phyloP scores from a whole-genome alignment of 2,888 invertebrate species.

The Erebia aethiops region DNA sequence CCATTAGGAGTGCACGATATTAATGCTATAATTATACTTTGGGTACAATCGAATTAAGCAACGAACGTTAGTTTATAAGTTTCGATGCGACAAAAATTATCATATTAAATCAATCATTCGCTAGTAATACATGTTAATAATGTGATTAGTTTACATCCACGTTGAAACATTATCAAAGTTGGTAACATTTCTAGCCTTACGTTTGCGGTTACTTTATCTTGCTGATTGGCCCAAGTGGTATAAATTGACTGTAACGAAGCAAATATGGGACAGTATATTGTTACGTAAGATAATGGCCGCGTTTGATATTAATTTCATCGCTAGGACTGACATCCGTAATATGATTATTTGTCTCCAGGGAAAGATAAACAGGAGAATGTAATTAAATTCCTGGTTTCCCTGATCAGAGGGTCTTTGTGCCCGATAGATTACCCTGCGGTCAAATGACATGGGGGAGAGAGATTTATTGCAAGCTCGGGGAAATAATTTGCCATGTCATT shows the following conservation, averaged over 20 bases:
- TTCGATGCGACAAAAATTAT: slow-evolving; percentile 20
- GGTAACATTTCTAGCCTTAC: slow-evolving; percentile 1
- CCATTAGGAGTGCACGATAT: slow-evolving; percentile 13
- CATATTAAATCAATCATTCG: slow-evolving; percentile 18
- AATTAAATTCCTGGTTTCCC: slow-evolving; percentile 68
- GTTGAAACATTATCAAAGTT: not conserved
- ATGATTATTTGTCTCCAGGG: slow-evolving; percentile 51
- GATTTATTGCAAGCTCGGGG: slow-evolving; percentile 30
- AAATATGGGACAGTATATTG: slow-evolving; percentile 29
- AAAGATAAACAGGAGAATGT: slow-evolving; percentile 53
- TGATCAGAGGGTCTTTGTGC: slow-evolving; percentile 44
- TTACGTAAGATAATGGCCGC: slow-evolving; percentile 34
- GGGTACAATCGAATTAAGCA: slow-evolving; percentile 18
- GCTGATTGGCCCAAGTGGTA: slow-evolving; percentile 35
- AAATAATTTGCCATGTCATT: slow-evolving; percentile 20
- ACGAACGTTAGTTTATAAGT: slow-evolving; percentile 7
- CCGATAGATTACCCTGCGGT: slow-evolving; percentile 50
- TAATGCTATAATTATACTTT: slow-evolving; percentile 24
- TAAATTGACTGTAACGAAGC: slow-evolving; percentile 33
- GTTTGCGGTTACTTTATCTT: slow-evolving; percentile 14
- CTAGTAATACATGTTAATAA: slow-evolving; percentile 9
- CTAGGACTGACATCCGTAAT: slow-evolving; percentile 37
- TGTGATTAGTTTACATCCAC: slow-evolving; percentile 10
- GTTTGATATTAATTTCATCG: slow-evolving; percentile 42
- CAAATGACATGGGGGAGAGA: slow-evolving; percentile 55